A percentile compares a stretch with the other conserved stretches of the same genome.
phyloP scores from a whole-genome alignment of 2,888 invertebrate genomes.

The Tortrix viridana region DNA sequence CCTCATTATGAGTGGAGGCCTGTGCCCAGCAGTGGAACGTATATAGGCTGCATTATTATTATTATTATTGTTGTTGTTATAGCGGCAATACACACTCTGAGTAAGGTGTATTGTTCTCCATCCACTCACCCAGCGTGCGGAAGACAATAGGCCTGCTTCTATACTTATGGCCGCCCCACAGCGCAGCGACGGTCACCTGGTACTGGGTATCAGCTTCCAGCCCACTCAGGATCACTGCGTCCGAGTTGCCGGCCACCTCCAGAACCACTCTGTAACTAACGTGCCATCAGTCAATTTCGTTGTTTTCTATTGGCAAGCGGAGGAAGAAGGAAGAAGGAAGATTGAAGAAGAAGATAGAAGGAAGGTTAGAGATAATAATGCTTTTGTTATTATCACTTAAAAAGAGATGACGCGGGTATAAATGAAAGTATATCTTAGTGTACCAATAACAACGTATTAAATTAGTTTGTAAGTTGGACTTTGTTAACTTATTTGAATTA shows the following conservation, averaged over 20 bases:
- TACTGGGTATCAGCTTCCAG: constrained; percentile 94
- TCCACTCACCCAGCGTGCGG: constrained; percentile 90
- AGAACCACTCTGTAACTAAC: constrained; percentile 97
- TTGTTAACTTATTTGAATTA: too few relatives aligned
- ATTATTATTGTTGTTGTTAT: too few relatives aligned
- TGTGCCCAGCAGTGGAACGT: too few relatives aligned
- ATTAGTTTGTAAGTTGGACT: too few relatives aligned
- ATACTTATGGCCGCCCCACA: constrained; percentile 92
- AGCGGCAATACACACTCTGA: too few relatives aligned
- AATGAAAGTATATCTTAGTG: too few relatives aligned
- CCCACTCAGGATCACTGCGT: constrained; percentile 92
- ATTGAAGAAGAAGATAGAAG: constrained; percentile 42
- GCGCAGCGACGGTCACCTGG: constrained; percentile 93
- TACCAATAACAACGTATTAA: too few relatives aligned
- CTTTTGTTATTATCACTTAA: too few relatives aligned
- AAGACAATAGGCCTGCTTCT: constrained; percentile 95
- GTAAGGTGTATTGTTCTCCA: too few relatives aligned
- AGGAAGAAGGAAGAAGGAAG: constrained; percentile 56
- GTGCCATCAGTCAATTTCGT: constrained; percentile 85
- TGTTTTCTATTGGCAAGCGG: constrained; percentile 65
- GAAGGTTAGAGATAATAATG: constrained; percentile 12
- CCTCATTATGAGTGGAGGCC: too few relatives aligned
- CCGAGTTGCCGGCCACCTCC: constrained; percentile 95
- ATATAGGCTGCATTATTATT: too few relatives aligned
- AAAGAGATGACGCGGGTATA: too few relatives aligned